phyloP scores from a whole-genome alignment of 2,113 vertebrate genomes.

The Cololabis saira region DNA sequence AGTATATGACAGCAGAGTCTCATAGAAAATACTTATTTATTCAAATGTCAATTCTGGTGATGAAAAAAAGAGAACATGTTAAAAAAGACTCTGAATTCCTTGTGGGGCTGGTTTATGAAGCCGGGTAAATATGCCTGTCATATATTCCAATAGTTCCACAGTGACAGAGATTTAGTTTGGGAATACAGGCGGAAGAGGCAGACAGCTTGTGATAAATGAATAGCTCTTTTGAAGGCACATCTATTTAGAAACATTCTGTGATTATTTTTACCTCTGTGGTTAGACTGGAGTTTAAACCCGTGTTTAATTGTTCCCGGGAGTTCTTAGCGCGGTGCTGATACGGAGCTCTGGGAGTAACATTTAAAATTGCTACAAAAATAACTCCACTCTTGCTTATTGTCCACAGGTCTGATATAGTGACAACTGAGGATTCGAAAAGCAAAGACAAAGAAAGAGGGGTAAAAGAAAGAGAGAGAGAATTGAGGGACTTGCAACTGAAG shows the following conservation, averaged over 20 bases:
- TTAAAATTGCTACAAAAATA: constrained; percentile 90
- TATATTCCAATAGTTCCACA: constrained; percentile 74
- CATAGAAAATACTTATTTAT: constrained; percentile 83
- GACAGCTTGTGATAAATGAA: constrained; percentile 79
- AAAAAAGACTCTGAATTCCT: constrained; percentile 73
- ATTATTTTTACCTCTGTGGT: constrained; percentile 86
- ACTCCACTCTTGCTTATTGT: constrained; percentile 75
- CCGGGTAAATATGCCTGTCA: constrained; percentile 78
- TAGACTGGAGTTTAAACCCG: constrained; percentile 86
- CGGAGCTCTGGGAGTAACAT: constrained; percentile 89
- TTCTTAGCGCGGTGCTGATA: constrained; percentile 92
- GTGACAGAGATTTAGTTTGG: constrained; percentile 71
- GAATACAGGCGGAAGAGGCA: constrained; percentile 65
- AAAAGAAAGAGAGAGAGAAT: not conserved
- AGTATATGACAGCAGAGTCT: constrained; percentile 81
- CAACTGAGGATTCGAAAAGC: constrained; percentile 39
- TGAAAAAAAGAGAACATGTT: constrained; percentile 41
- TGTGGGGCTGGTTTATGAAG: constrained; percentile 72
- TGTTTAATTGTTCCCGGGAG: constrained; percentile 93
- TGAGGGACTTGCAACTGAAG: constrained; percentile 15
- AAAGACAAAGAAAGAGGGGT: constrained; percentile 7
- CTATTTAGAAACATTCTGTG: constrained; percentile 82
- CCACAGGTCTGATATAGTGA: constrained; percentile 62
- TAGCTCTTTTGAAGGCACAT: constrained; percentile 78
- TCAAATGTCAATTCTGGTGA: constrained; percentile 79